A percentile compares a stretch with the other conserved stretches of the same genome.
These are phyloP conservation scores for Procambarus clarkii DNA, from an alignment of 1,140 invertebrate species.

Conservation along the genomic window DNA sequence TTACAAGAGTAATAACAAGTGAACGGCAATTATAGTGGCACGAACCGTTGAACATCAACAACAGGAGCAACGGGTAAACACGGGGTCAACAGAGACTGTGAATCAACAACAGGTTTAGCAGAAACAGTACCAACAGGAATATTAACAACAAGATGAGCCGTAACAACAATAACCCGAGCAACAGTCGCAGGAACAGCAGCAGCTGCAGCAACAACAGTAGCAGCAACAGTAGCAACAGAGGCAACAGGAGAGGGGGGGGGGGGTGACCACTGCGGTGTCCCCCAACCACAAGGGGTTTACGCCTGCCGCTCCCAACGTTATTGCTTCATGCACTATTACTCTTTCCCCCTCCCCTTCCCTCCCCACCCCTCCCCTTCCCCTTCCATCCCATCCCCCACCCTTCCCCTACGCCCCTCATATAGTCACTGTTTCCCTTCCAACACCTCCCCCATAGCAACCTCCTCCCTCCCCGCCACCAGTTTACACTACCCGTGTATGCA, in stretches of 20 bases:
- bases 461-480: no score
- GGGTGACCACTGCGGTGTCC: background rate
- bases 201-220: background rate
- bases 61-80: background rate
- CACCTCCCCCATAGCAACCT: no score
- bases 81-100: background rate
- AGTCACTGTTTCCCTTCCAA: background rate
- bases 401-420: background rate
- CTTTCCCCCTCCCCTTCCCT: background rate
- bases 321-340: conserved; percentile 2
- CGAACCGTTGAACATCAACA: background rate
- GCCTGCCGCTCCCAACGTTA: background rate
- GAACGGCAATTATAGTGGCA: background rate
- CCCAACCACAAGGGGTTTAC: background rate
- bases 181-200: background rate
- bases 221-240: background rate
- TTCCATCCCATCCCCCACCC: no score
- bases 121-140: background rate
- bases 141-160: background rate
- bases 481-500: no score
- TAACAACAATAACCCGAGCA: background rate
- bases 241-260: background rate
- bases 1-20: background rate
- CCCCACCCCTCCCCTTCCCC: background rate
- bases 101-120: background rate